Conservation (phyloP, 37 sponge, comb jelly and placozoan genomes). For the Axinella damicornis region DNA sequence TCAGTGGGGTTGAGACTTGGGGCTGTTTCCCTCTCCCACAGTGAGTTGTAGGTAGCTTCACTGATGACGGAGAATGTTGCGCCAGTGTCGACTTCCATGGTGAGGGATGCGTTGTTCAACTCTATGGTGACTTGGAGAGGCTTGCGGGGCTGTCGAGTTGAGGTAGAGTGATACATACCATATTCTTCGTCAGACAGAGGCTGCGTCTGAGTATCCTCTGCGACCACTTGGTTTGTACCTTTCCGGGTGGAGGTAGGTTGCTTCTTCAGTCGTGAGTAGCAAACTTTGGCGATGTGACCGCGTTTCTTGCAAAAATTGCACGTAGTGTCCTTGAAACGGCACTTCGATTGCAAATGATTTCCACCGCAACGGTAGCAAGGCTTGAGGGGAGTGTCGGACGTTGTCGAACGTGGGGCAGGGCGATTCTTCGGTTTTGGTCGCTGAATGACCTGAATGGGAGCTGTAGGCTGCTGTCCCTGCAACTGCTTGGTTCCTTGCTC, state of each 20-base stretch:
- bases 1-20: not conserved
- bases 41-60: not conserved
- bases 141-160: no score
- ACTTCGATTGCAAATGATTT: not conserved
- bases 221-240: not conserved
- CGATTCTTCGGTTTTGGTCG: not conserved
- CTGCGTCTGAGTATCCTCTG: no score
- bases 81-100: slow-evolving; percentile 5
- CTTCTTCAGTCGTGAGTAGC: not conserved
- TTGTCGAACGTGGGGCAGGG: not conserved
- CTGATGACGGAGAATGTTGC: not conserved
- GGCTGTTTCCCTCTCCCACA: not conserved
- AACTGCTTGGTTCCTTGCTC: not conserved
- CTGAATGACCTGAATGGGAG: not conserved
- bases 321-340: not conserved
- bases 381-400: not conserved
- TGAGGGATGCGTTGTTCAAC: no score
- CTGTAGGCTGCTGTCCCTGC: not conserved
- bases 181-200: no score
- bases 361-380: slow-evolving; percentile 13
- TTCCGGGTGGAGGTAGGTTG: not conserved
- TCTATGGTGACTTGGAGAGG: no score
- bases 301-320: slow-evolving; percentile 10
- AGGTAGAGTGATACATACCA: no score
- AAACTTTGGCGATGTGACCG: slow-evolving; percentile 19